These are phyloP conservation scores for Drosophila aff. DNA, from an alignment of 1,140 invertebrate genomes.

Conservation along the genomic window DNA sequence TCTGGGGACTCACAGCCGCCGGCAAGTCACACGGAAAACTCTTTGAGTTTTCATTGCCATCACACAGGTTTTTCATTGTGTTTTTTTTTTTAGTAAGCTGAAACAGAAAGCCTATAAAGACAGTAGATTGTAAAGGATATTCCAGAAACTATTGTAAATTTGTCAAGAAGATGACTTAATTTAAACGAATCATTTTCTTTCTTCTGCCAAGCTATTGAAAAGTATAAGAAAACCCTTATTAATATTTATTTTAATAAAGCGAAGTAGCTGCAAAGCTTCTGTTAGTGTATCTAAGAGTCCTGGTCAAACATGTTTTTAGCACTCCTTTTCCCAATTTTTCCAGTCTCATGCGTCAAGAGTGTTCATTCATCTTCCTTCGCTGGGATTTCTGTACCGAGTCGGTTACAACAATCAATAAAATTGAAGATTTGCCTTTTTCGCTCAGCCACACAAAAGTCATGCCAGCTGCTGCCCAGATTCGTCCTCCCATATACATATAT, in stretches of 20 bases:
- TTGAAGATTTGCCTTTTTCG: conserved; percentile 79
- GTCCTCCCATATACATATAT: conserved; percentile 13
- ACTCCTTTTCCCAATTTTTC: conserved; percentile 11
- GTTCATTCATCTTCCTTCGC: conserved; percentile 81
- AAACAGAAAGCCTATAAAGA: neutral
- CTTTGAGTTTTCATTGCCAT: conserved; percentile 53
- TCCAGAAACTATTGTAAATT: neutral
- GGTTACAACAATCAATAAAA: conserved; percentile 76
- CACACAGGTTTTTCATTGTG: conserved; percentile 42
- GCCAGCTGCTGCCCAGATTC: conserved; percentile 59
- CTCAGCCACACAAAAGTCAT: conserved; percentile 72
- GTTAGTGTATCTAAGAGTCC: conserved; percentile 24
- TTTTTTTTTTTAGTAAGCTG: neutral
- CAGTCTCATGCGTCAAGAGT: conserved; percentile 64
- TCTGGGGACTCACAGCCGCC: conserved; percentile 16
- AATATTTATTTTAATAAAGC: neutral
- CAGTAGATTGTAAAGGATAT: neutral
- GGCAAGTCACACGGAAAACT: conserved; percentile 75
- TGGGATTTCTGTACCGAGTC: conserved; percentile 57
- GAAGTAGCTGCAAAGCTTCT: neutral
- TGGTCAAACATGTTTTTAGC: neutral
- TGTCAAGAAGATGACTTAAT: no score
- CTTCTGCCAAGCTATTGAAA: neutral
- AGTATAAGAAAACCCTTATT: neutral
- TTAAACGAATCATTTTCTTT: no score